These are phyloP conservation scores for Pheosia tremula DNA, from an alignment of 2,888 invertebrate species.

Conservation along the genomic window DNA sequence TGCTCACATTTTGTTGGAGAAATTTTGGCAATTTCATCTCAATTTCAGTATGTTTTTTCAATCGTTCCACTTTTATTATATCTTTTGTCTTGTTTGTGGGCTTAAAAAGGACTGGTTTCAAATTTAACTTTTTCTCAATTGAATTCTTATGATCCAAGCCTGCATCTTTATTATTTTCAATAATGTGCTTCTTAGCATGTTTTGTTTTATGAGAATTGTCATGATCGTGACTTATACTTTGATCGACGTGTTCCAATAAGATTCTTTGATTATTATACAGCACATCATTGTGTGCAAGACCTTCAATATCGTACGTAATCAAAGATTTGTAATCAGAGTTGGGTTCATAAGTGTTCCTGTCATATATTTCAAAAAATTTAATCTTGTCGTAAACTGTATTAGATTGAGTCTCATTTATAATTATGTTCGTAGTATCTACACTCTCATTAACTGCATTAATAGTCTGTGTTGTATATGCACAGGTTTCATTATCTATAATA, in stretches of 20 bases:
- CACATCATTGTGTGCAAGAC: constrained; percentile 25
- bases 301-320: constrained; percentile 23
- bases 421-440: constrained; percentile 6
- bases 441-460: not conserved
- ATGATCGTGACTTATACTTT: constrained; percentile 34
- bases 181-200: constrained; percentile 54
- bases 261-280: constrained; percentile 29
- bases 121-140: constrained; percentile 4
- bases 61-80: not conserved
- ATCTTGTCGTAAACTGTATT: constrained; percentile 56
- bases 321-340: constrained; percentile 18
- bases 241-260: constrained; percentile 47
- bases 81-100: not conserved
- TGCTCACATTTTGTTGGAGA: constrained; percentile 9
- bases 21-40: not conserved
- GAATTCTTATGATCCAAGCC: constrained; percentile 1
- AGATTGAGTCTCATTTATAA: not conserved
- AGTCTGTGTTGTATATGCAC: constrained; percentile 22
- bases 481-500: constrained; percentile 21
- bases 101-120: constrained; percentile 8
- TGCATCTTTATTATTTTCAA: constrained; percentile 20
- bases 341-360: constrained; percentile 50
- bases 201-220: constrained; percentile 39
- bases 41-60: constrained; percentile 2
- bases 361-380: constrained; percentile 74